phyloP scores from a whole-genome alignment of 2,888 invertebrate species.

The Gandaritis pyraliata region DNA sequence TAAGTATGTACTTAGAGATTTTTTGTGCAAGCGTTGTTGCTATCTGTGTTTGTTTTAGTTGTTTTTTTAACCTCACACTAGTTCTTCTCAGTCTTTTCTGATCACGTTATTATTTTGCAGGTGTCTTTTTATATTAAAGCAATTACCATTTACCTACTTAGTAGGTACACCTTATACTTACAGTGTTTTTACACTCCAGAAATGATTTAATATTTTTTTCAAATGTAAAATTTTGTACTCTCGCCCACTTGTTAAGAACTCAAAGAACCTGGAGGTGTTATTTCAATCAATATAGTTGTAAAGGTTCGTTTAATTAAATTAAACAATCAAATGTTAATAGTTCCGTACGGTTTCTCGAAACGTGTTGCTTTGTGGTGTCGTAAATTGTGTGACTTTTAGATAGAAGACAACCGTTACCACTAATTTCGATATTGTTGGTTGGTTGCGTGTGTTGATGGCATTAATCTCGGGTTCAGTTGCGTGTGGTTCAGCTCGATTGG shows the following conservation, averaged over 20 bases:
- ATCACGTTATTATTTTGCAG: neutral
- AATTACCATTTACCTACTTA: too few species aligned
- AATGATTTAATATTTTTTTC: too few species aligned
- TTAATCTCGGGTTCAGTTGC: slow-evolving; percentile 55
- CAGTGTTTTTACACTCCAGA: neutral
- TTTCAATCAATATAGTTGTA: neutral
- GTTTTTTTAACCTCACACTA: neutral
- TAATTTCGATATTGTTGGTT: slow-evolving; percentile 53
- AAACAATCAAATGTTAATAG: slow-evolving; percentile 23
- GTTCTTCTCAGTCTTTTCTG: neutral
- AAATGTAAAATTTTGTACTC: neutral
- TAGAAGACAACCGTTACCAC: slow-evolving; percentile 50
- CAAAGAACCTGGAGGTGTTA: neutral
- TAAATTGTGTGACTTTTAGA: slow-evolving; percentile 31
- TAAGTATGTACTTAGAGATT: neutral
- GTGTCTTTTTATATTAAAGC: too few species aligned
- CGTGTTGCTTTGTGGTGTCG: slow-evolving; percentile 26
- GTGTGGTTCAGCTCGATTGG: slow-evolving; percentile 66
- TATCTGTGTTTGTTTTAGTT: neutral
- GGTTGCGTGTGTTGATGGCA: slow-evolving; percentile 59
- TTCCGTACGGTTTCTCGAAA: slow-evolving; percentile 31
- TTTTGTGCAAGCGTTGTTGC: neutral
- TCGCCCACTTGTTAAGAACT: neutral
- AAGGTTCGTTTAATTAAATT: neutral
- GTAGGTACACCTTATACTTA: too few species aligned